Evolutionary conservation across 1,140 invertebrate genomes (phyloP), one percentile per base, ranked within the genome.

Genomic region (Drosophila oshimai): DNA sequence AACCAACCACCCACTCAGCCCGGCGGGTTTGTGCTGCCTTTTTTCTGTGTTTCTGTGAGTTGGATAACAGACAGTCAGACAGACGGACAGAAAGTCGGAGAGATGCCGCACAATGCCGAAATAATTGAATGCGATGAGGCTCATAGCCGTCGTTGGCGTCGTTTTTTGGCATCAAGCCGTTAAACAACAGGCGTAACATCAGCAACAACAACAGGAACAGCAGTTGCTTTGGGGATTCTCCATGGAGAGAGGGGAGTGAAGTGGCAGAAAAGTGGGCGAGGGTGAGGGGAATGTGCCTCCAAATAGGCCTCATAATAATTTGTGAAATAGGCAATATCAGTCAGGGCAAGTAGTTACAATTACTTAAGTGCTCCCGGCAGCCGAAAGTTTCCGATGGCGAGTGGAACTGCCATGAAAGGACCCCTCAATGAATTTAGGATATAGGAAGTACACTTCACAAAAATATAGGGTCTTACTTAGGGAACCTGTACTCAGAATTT

Each of bases 121-220:
- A 89, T 88, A 89, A 83, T 88, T 88, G 83, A 87, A 87, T 87
- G 81, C 77, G 83, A 87, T 87, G 81, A 88, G 81, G 83, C 81
- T 86, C 71, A 87, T 68, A 73, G 80, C 67, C 81, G 68, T 73
- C 49, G 80, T 69, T 73, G 65, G 58, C 58, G 67, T 87, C 71
- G 81, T 87, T 86, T 86, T 79, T 80, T 86, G 81, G 57, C 73
- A 81, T 86, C 81, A 87, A 86, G 81, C 80, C 81, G 80, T 86
- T 86, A 86, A 86, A 81, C 81, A 87, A 87, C 81, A 87, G 80
- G 75, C 81, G 80, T 77, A 81, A 75, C 64, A 44, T 44, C 41
- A 44, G 12, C 41, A 60, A 57, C 42, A 61, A 46, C 26, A 70
- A 22, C 57, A 60, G 34, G 36, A 61, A 46, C 26, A 70, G 18